phyloP scores from a whole-genome alignment of 2,888 invertebrate species.

The Glyphotaelius pellucidus region DNA sequence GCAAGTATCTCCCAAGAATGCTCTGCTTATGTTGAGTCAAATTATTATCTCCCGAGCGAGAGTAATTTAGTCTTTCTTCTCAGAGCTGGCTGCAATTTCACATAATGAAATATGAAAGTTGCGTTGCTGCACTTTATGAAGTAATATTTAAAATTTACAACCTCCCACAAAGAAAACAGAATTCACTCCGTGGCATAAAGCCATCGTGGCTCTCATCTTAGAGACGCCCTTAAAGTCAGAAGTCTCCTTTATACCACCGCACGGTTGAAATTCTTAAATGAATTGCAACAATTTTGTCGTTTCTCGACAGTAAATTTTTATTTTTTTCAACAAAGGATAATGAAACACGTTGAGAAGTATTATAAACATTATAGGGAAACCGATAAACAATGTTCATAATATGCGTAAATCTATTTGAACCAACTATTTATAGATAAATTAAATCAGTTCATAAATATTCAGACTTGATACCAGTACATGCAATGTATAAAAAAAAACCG shows the following conservation, averaged over 20 bases:
- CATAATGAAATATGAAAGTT: constrained; percentile 41
- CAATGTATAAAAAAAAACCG: no score
- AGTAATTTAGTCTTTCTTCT: constrained; percentile 43
- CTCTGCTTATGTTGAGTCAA: constrained; percentile 28
- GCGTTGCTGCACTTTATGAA: constrained; percentile 41
- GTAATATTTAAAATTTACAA: constrained; percentile 30
- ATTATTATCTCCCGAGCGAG: constrained; percentile 32
- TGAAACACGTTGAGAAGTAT: neutral
- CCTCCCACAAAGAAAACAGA: constrained; percentile 3
- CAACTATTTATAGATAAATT: no score
- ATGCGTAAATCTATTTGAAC: no score
- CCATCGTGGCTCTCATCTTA: neutral
- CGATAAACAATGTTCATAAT: neutral
- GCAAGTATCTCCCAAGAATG: constrained; percentile 26
- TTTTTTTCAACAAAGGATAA: neutral
- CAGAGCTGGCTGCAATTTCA: constrained; percentile 34
- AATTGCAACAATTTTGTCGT: neutral
- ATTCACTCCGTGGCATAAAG: neutral
- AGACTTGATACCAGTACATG: no score
- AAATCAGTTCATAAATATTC: no score
- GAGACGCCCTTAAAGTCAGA: neutral
- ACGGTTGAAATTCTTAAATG: neutral
- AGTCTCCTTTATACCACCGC: neutral
- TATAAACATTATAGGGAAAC: neutral
- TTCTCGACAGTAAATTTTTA: neutral